Base-by-base conservation (phyloP, 2,888 invertebrate genomes). In the Metallyticus violacea region DNA sequence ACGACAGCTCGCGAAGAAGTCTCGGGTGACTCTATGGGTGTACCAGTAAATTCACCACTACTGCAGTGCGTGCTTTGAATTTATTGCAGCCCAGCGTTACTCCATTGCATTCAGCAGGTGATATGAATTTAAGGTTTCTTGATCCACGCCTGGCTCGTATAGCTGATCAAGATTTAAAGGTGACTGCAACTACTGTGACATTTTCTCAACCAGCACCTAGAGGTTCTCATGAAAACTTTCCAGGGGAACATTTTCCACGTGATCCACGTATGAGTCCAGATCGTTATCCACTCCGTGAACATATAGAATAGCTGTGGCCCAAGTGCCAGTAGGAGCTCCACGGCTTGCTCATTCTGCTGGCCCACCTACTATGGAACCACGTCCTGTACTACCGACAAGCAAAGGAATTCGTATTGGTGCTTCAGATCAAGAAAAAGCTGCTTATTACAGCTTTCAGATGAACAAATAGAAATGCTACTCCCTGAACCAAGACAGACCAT, bases 401-500 rank as follows among this genome's bases (percentile, higher is more conserved):
- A 62, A 62, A 62, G 40, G 15, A 62, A 22, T 62, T 62, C 9
- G 22, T 26, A 95, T 96, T 77, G 97, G 97, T 87, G 97, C 97
- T 26, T 96, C 97, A 0, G 98, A 98, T 91, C 97, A 98, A 92
- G 98, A 98, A 91, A 98, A 98, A 96, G 98, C 99, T 88, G 98
- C 98, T 6, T 99, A 40, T 92, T 99, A 90, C 98, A 99, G 92
- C 93, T 99, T 86, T 98, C 99, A 0, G 99, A 99, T 91, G 99
- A 99, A 90, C 99, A 99, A 92, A 99, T 99, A 89, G 96, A 98
- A 0, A 95, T 98, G 94, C 92, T 99, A 88, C 99, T 99, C 6
- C 97, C 98, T 1, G 99, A 99, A 90, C 99, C 99, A 91, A 94
- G 98, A 79, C 97, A 98, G 91, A 98, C 98, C 92, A 99, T 99